These are phyloP conservation scores for Acleris literana DNA, from an alignment of 2,888 invertebrate species.

Conservation along the genomic window DNA sequence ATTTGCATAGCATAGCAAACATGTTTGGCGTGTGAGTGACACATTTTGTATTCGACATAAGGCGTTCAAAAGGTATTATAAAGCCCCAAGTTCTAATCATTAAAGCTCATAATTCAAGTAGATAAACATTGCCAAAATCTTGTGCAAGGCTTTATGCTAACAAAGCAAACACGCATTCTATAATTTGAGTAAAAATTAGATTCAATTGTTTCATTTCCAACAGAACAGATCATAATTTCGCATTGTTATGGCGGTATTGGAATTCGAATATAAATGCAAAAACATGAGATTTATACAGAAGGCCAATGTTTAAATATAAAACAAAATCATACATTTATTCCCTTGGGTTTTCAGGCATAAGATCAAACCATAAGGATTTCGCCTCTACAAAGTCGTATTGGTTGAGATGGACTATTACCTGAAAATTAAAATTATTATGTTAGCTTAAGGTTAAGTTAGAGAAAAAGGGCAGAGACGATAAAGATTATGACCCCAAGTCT, in stretches of 20 bases:
- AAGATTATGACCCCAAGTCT: no score
- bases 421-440: constrained; percentile 54
- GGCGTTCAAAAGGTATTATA: no score
- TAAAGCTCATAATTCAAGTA: no score
- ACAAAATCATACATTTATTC: constrained; percentile 52
- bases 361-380: constrained; percentile 89
- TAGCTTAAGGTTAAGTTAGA: no score
- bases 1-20: no score
- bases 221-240: constrained; percentile 47
- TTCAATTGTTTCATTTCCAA: neutral
- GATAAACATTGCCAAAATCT: no score
- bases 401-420: constrained; percentile 86
- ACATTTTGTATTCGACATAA: no score
- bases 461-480: no score
- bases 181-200: neutral
- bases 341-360: constrained; percentile 82
- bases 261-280: constrained; percentile 25
- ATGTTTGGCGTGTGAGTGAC: no score
- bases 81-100: no score
- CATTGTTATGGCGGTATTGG: constrained; percentile 38
- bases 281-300: constrained; percentile 20
- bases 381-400: constrained; percentile 87
- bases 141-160: no score
- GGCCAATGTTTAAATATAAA: neutral
- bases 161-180: no score